phyloP scores from a whole-genome alignment of 2,888 invertebrate species.

The Mythimna lalbum region DNA sequence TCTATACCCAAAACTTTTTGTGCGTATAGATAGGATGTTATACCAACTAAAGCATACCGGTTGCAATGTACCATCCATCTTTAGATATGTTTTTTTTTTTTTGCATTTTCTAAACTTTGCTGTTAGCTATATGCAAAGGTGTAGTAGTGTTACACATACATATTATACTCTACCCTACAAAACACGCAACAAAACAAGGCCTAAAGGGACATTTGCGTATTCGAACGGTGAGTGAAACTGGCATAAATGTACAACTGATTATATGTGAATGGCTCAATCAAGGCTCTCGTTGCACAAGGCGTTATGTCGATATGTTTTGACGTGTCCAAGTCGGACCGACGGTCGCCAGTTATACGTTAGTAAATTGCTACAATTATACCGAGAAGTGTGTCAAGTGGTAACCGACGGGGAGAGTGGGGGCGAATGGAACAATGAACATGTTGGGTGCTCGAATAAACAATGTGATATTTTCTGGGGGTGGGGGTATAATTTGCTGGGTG shows the following conservation, averaged over 20 bases:
- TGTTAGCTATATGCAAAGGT: background rate
- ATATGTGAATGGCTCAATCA: slow-evolving; percentile 86
- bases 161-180: slow-evolving; percentile 2
- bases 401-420: slow-evolving; percentile 72
- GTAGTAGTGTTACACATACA: background rate
- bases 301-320: slow-evolving; percentile 87
- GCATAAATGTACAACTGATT: slow-evolving; percentile 81
- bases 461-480: slow-evolving; percentile 19
- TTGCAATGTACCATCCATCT: too few relatives aligned
- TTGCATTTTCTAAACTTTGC: background rate
- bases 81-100: too few relatives aligned
- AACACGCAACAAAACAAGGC: slow-evolving; percentile 63
- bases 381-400: slow-evolving; percentile 85
- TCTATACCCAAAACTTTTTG: background rate
- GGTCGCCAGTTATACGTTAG: slow-evolving; percentile 71
- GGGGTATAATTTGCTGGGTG: slow-evolving; percentile 1
- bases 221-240: slow-evolving; percentile 75
- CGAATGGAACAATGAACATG: slow-evolving; percentile 45
- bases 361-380: slow-evolving; percentile 88
- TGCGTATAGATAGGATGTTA: too few relatives aligned
- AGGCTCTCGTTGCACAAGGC: slow-evolving; percentile 79
- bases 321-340: slow-evolving; percentile 77
- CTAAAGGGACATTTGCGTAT: slow-evolving; percentile 73
- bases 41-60: too few relatives aligned
- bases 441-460: slow-evolving; percentile 38